These are phyloP conservation scores for Ochlodes sylvanus DNA, from an alignment of 2,888 invertebrate species.

Conservation along the genomic window DNA sequence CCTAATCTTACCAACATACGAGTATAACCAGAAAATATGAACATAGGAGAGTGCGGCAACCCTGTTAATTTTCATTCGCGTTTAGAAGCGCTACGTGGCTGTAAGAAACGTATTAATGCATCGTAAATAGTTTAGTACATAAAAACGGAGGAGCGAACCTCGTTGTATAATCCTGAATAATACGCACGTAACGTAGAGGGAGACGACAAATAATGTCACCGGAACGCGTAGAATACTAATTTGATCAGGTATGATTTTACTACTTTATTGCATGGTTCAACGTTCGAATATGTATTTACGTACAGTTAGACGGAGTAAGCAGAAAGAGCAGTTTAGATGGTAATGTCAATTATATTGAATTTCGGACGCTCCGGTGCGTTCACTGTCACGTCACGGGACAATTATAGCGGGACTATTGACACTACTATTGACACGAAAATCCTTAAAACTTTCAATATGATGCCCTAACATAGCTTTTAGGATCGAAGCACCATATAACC, in stretches of 20 bases:
- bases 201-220: conserved; percentile 1
- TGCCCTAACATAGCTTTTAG: too few relatives aligned
- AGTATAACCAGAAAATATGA: background rate
- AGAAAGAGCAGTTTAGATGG: too few relatives aligned
- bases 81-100: background rate
- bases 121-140: conserved; percentile 14
- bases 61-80: conserved; percentile 3
- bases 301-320: background rate
- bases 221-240: conserved; percentile 22
- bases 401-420: too few relatives aligned
- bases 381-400: too few relatives aligned
- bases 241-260: conserved; percentile 4
- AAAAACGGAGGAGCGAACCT: conserved; percentile 2
- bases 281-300: background rate
- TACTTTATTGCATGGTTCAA: background rate
- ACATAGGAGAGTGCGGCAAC: background rate
- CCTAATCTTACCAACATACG: too few relatives aligned
- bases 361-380: too few relatives aligned
- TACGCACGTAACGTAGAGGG: background rate
- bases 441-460: too few relatives aligned
- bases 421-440: too few relatives aligned
- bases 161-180: conserved; percentile 12
- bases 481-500: too few relatives aligned
- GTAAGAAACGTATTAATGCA: conserved; percentile 17
- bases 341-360: too few relatives aligned